Percentiles rank a stretch among this genome's conserved stretches.
Conservation (phyloP, 2,797 vertebrate genomes). For the Muraenolepis orangiensis region DNA sequence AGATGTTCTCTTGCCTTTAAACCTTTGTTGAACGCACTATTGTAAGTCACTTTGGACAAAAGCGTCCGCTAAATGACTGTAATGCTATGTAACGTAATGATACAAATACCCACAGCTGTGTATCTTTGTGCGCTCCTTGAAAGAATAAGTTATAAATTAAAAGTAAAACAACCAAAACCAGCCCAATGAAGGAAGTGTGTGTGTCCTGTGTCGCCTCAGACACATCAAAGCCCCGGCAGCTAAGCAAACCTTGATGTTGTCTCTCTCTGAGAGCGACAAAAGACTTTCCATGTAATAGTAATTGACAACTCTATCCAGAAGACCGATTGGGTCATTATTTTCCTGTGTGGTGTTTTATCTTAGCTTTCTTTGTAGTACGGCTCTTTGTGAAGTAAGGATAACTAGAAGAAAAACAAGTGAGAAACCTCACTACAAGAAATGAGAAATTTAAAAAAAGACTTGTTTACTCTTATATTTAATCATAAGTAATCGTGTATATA, state of each 20-base stretch:
- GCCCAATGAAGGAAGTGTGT: slow-evolving; percentile 30
- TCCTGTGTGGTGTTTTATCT: slow-evolving; percentile 41
- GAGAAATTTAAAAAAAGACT: too few species aligned
- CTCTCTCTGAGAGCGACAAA: slow-evolving; percentile 30
- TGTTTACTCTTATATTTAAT: not conserved
- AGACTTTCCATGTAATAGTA: slow-evolving; percentile 42
- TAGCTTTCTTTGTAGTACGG: slow-evolving; percentile 23
- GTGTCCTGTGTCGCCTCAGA: slow-evolving; percentile 12
- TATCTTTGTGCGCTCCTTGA: not conserved
- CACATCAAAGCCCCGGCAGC: slow-evolving; percentile 53
- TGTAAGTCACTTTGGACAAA: too few species aligned
- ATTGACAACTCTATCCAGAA: slow-evolving; percentile 38
- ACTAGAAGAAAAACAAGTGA: slow-evolving; percentile 4
- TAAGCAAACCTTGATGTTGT: slow-evolving; percentile 45
- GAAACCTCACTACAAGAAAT: not conserved
- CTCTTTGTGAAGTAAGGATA: slow-evolving; percentile 51
- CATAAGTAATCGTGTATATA: too few species aligned
- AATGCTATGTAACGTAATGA: too few species aligned
- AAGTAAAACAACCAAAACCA: not conserved
- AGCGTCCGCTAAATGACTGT: too few species aligned
- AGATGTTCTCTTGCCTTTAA: too few species aligned
- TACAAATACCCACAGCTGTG: not conserved
- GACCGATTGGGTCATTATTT: slow-evolving; percentile 39
- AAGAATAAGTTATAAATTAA: not conserved
- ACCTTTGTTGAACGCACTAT: too few species aligned